Base-by-base conservation (phyloP, 2,888 invertebrate species). In the Troides aeacus region DNA sequence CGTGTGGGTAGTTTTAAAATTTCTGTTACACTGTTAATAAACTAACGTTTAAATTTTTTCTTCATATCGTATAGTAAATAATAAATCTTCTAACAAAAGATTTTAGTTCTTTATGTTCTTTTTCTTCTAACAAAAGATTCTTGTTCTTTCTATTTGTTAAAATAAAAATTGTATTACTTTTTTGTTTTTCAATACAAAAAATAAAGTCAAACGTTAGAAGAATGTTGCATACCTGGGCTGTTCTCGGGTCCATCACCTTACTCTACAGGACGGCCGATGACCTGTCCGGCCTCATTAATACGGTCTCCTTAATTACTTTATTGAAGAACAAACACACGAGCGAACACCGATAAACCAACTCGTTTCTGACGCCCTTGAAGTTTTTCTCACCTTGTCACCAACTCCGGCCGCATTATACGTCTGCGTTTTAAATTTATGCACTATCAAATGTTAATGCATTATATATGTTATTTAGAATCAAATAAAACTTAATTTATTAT, bases 261-360 rank as follows among this genome's bases (percentile, higher is more conserved):
- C 66, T 57, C 56, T 39, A 59, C 42, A 50, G 59, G 57, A 61
- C 68, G 74, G 70, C 68, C 74, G 69, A 70, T 58, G 73, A 74
- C 74, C 73, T 64, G 66, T 59, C 69, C 68, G 71, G 70, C 69
- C 70, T 74, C 76, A 78, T 74, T 76, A 76, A 77, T 75, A 75
- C 77, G 76, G 30, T 76, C 77, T 75, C 77, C 75, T 75, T 83
- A 76, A 75, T 72, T 73, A 79, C 76, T 77, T 78, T 78, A 80
- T 82, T 81, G 79, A 80, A 77, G 73, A 74, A 75, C 72, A 70
- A 74, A 74, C 74, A 74, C 70, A 62, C 68, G 69, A 68, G 39
- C 56, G 61, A 24, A 63, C 62, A 42, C 60, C 23, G 69, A 69
- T 68, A 68, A 64, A 3, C 12, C 23, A 56, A 64, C 64, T 67